Percentiles rank a stretch among this genome's conserved stretches.
These are phyloP conservation scores for Heliconius charithonia DNA, from an alignment of 2,888 invertebrate species.

Conservation along the genomic window DNA sequence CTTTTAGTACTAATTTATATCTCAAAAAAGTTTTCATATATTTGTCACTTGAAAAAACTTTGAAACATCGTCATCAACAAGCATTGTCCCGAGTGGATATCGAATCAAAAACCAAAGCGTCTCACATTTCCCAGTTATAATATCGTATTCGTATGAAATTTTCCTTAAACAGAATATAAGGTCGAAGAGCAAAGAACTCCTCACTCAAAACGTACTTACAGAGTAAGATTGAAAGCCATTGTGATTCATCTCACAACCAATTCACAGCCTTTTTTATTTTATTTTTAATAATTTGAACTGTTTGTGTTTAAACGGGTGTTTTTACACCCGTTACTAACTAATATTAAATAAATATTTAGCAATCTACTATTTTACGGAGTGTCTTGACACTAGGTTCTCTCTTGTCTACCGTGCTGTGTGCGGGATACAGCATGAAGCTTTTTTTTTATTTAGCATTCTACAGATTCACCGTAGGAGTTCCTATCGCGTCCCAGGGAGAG, in stretches of 20 bases:
- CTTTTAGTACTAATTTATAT: no score
- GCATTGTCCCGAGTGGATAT: not conserved
- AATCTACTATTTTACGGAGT: no score
- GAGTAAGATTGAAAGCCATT: conserved; percentile 15
- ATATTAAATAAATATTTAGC: not conserved
- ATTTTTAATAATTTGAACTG: not conserved
- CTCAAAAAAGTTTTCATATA: no score
- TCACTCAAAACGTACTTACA: not conserved
- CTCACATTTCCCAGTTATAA: not conserved
- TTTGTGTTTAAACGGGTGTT: not conserved
- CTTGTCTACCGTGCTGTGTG: no score
- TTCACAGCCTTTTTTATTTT: not conserved
- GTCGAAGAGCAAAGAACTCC: conserved; percentile 22
- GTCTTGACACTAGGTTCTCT: no score
- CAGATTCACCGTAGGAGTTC: no score
- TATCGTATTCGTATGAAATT: not conserved
- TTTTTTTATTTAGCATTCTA: no score
- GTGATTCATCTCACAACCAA: conserved; percentile 3
- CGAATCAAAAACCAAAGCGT: not conserved
- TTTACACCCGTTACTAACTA: not conserved
- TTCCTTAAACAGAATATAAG: conserved; percentile 4
- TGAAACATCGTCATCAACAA: no score
- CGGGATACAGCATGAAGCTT: no score
- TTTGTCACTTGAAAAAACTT: no score
- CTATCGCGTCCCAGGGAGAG: no score